Evolutionary conservation across 2,888 invertebrate species (phyloP).

Genomic region (Portevinia maculata): DNA sequence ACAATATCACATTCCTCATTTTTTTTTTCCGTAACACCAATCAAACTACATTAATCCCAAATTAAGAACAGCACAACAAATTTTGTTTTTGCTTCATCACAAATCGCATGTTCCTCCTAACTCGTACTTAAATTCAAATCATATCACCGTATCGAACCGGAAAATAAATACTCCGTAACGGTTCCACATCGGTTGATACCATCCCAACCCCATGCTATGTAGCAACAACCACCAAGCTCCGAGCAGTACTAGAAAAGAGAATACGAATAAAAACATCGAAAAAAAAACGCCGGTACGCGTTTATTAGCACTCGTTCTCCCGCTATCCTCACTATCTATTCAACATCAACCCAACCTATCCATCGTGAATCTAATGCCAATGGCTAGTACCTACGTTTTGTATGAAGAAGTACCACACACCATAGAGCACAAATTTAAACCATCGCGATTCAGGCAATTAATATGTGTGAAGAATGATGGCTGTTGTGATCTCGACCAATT

Average conservation of each 20-base stretch:
- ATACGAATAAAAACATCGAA: not conserved
- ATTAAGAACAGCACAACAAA: too few species aligned
- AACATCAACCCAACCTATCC: slow-evolving; percentile 25
- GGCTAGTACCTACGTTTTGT: slow-evolving; percentile 42
- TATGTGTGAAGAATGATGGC: slow-evolving; percentile 47
- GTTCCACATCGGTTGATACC: slow-evolving; percentile 72
- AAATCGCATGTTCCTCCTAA: slow-evolving; percentile 57
- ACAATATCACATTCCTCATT: not conserved
- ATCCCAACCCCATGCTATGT: slow-evolving; percentile 63
- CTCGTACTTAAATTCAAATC: slow-evolving; percentile 61
- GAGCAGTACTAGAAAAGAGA: not conserved
- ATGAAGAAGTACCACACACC: slow-evolving; percentile 16
- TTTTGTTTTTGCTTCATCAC: not conserved
- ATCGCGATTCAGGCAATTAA: slow-evolving; percentile 67
- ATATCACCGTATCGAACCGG: slow-evolving; percentile 74
- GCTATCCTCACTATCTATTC: slow-evolving; percentile 18
- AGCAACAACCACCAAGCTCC: slow-evolving; percentile 52
- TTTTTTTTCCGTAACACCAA: not conserved
- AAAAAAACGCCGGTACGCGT: slow-evolving; percentile 53
- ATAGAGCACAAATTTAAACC: slow-evolving; percentile 37
- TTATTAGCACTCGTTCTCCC: slow-evolving; percentile 58
- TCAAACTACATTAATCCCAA: not conserved
- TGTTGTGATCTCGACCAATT: slow-evolving; percentile 61
- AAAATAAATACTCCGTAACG: slow-evolving; percentile 75
- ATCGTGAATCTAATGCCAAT: slow-evolving; percentile 66